Evolutionary conservation across 30 jellyfish, hydroid and myxozoan genomes (phyloP), one percentile per base, ranked within the genome.

Genomic region (Aurelia aurita): DNA sequence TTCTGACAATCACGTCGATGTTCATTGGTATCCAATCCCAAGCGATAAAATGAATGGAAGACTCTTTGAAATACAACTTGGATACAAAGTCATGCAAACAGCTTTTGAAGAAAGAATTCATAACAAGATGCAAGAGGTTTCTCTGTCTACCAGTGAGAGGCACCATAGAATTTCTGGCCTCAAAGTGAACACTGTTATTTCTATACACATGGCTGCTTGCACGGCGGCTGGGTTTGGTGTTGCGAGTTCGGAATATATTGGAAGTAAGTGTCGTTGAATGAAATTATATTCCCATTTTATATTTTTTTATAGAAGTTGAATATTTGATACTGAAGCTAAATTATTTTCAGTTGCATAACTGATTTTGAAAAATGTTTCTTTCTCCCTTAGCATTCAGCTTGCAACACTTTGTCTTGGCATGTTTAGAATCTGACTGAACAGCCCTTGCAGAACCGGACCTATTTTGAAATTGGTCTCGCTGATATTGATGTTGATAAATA

Each of bases 231-330:
- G 84, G 5, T 57, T 27, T 21, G 84, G 84, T 22, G 49, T 59
- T 3, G 16, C 45, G 5, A 83, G 93, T 61, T 8, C 80, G 6
- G 59, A 58, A 7, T 46, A 20, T 34, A 28, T 39, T n/a, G 86
- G 80, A 39, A 86, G 93, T 83, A 22, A 22, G 87, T 83, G 12
- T 39, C 51, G 15, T 39, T 39, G 16, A 2, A 39, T 39, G 14
- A 39, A 39, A 6, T 14, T 39, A 39, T 39, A 6, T 39, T 6
- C 51, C 51, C 4, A 2, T 34, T 34, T 34, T 34, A n/a, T n/a
- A n/a, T n/a, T n/a, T n/a, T n/a, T n/a, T n/a, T n/a, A n/a, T n/a
- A n/a, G 46, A 34, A 34, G 10, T 34, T 34, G 46, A 34, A 34
- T 34, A 0, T 0, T 34, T 34, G 7, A 0, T 34, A 34, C 7